Base-by-base conservation (phyloP, 2,797 vertebrate genomes). In the Bradypodion ventrale region DNA sequence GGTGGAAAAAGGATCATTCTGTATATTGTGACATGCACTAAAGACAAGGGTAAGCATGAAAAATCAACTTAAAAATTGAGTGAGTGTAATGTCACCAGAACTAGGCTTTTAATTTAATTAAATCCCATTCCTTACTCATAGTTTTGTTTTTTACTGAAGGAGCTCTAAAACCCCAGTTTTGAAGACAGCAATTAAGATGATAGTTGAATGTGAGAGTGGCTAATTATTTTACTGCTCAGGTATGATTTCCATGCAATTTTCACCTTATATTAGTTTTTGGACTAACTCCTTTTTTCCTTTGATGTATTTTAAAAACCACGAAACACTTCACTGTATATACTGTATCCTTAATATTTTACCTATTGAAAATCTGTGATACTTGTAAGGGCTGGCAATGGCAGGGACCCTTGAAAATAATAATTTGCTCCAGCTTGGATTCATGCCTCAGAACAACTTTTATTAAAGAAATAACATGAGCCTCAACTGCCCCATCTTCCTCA, bases 221-320 rank as follows among this genome's bases (percentile, higher is more conserved):
- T 79, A 52, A 29, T 79, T 79, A 46, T 37, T 46, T 68, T 42
- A 52, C 2, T 15, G 7, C 2, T 65, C 69, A 37, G 44, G 37
- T 37, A 32, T 32, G 21, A 68, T 52, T 52, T 7, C 56, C 56
- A 35, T 70, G 32, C 7, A 6, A 4, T 4, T 37, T 70, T 40
- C 27, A 42, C 37, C 15, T 81, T 80, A 69, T 37, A 52, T 16
- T 35, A n/a, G 5, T 66, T 79, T 66, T 23, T 37, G 35, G 56
- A 65, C 25, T 29, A 32, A 44, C 52, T 37, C n/a, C 32, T 23
- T 42, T 42, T n/a, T 15, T 27, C 69, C 59, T 60, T 80, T 62
- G 78, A 59, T 13, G 37, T 32, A 19, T 83, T 40, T 35, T 83
- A 90, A 83, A 56, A 16, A 25, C 65, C n/a, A 79, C 10, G 16